Conservation (phyloP, 2,113 vertebrate species). For the Romanogobio albipinnatus region DNA sequence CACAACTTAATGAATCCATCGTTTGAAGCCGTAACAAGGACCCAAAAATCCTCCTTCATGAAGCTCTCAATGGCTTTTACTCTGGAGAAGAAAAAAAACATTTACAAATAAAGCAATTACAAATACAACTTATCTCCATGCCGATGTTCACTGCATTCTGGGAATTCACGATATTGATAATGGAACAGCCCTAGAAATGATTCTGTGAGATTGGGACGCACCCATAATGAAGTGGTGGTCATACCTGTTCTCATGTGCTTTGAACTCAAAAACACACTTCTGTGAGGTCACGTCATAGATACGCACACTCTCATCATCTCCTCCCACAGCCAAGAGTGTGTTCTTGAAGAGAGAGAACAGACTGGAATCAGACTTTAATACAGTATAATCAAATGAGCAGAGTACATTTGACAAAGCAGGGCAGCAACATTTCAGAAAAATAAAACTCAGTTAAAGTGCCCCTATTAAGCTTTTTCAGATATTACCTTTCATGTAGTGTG, state of each 20-base stretch:
- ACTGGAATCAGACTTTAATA: neutral
- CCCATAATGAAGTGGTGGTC: neutral
- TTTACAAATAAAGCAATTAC: neutral
- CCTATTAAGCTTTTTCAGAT: no score
- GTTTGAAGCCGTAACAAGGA: slow-evolving; percentile 91
- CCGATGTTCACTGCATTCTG: neutral
- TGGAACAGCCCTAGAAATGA: neutral
- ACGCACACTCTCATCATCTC: slow-evolving; percentile 86
- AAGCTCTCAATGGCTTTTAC: slow-evolving; percentile 89
- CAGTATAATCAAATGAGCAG: neutral
- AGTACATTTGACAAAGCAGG: neutral
- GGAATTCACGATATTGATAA: neutral
- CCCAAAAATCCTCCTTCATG: slow-evolving; percentile 74
- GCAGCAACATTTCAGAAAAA: neutral
- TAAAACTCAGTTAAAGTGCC: no score
- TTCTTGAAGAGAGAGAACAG: slow-evolving; percentile 73
- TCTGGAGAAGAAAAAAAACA: slow-evolving; percentile 69
- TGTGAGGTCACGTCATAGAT: slow-evolving; percentile 81
- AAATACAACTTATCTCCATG: neutral
- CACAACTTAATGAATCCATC: slow-evolving; percentile 96
- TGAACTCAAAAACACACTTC: slow-evolving; percentile 86
- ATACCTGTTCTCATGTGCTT: slow-evolving; percentile 94
- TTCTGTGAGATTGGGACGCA: neutral
- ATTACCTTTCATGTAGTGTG: no score
- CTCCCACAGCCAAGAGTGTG: slow-evolving; percentile 84